Conservation (phyloP, 2,888 invertebrate species). For the Hyppa rectilinea region DNA sequence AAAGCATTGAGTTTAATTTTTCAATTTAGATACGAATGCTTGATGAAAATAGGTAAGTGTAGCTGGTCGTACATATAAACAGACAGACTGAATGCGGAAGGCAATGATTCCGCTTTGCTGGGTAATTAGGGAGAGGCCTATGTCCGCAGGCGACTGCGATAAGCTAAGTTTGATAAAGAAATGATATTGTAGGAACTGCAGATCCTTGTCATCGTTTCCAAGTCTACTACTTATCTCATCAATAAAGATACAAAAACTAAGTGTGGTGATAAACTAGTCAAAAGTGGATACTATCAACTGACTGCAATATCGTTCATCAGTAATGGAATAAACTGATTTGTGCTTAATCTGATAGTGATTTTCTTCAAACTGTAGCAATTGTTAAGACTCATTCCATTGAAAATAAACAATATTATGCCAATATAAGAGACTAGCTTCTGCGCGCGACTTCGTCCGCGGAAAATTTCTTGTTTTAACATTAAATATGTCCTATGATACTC, state of each 20-base stretch:
- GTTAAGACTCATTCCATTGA: conserved; percentile 1
- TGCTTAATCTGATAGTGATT: conserved; percentile 4
- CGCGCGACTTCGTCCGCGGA: no score
- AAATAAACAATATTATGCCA: conserved; percentile 1
- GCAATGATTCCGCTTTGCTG: background rate
- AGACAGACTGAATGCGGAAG: background rate
- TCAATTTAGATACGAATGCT: background rate
- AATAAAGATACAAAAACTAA: conserved; percentile 1
- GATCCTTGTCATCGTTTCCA: conserved; percentile 3
- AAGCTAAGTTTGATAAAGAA: background rate
- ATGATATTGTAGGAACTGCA: background rate
- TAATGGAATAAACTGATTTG: conserved; percentile 16
- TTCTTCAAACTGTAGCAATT: background rate
- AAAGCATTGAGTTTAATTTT: background rate
- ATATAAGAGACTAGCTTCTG: no score
- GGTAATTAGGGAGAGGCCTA: background rate
- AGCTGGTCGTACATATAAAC: background rate
- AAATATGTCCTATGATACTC: no score
- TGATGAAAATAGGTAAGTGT: background rate
- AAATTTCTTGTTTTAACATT: no score
- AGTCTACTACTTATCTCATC: conserved; percentile 7
- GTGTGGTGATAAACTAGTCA: background rate
- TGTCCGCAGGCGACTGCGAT: background rate
- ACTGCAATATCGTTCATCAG: conserved; percentile 4
- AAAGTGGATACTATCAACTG: conserved; percentile 8